These are phyloP conservation scores for Piaya cayana DNA, from an alignment of 2,113 vertebrate species.

Conservation along the genomic window DNA sequence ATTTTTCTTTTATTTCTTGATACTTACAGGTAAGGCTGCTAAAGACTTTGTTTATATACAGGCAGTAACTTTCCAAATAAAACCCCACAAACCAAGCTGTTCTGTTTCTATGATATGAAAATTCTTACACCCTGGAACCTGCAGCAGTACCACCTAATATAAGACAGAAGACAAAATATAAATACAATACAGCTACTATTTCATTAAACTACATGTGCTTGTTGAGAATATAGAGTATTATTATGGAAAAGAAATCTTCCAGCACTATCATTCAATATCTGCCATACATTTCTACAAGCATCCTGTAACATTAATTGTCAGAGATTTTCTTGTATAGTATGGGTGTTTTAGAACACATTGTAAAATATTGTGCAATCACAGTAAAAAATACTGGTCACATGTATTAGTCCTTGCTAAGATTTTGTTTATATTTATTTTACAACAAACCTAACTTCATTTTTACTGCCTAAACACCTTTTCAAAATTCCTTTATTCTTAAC, in stretches of 20 bases:
- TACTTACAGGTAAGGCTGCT: not conserved
- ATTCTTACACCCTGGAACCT: not conserved
- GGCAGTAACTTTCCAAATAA: not conserved
- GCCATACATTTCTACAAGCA: not conserved
- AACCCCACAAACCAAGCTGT: accelerated
- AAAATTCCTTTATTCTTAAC: not conserved
- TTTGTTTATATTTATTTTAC: not conserved
- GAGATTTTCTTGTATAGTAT: not conserved
- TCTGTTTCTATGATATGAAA: not conserved
- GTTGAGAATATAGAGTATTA: not conserved
- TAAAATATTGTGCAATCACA: not conserved
- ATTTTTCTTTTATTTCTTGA: not conserved
- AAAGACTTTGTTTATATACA: not conserved
- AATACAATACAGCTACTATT: not conserved
- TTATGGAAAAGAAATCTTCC: not conserved
- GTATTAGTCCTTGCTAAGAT: not conserved
- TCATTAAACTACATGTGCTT: not conserved
- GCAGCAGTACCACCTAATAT: not conserved
- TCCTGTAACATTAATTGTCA: not conserved
- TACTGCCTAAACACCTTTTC: not conserved
- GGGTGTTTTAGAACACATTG: not conserved
- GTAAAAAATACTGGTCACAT: not conserved
- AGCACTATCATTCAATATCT: not conserved
- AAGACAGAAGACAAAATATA: not conserved
- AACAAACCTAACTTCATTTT: not conserved